Evolutionary conservation across 2,888 invertebrate species (phyloP), one percentile per base, ranked within the genome.

Genomic region (Halictus quadricinctus): DNA sequence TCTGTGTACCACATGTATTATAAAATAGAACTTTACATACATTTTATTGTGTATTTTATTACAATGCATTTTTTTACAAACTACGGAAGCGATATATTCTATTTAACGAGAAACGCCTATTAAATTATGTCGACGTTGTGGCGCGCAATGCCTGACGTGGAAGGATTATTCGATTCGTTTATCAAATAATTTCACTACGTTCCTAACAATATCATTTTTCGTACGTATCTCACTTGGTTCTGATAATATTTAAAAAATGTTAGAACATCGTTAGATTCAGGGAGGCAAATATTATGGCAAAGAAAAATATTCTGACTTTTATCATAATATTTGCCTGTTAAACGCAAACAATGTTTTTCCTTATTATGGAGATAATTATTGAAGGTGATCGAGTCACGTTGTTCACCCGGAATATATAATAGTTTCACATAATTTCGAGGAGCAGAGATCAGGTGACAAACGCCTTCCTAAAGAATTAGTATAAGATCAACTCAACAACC

Each of bases 31-130:
- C 85, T 90, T 91, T 92, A 88, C 84, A 90, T 88, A 86, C 88
- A 83, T 84, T 89, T 88, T 88, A 91, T 88, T 89, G 88, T 88
- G 88, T 88, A 90, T 90, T 92, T 91, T 91, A 83, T 72, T 80
- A 80, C 46, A 74, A 74, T 36, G 70, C n/a, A 36, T 73, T 54
- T 41, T n/a, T 58, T 48, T 79, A 80, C 43, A 75, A 72, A n/a
- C 41, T 78, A 81, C 50, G 15, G 74, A 41, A 79, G 21, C 25
- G 48, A 80, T 66, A 80, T 66, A 41, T 48, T 85, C 46, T 82
- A 75, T 80, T 83, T 78, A 46, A 77, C 74, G 13, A n/a, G 80
- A 81, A 36, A 13, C 25, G 50, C 60, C 84, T 80, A 82, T 76
- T 82, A 79, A 75, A 82, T 82, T 86, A 83, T 80, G 25, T 60